Evolutionary conservation across 2,888 invertebrate genomes (phyloP), one percentile per base, ranked within the genome.

Genomic region (Monoplex corrugatus): DNA sequence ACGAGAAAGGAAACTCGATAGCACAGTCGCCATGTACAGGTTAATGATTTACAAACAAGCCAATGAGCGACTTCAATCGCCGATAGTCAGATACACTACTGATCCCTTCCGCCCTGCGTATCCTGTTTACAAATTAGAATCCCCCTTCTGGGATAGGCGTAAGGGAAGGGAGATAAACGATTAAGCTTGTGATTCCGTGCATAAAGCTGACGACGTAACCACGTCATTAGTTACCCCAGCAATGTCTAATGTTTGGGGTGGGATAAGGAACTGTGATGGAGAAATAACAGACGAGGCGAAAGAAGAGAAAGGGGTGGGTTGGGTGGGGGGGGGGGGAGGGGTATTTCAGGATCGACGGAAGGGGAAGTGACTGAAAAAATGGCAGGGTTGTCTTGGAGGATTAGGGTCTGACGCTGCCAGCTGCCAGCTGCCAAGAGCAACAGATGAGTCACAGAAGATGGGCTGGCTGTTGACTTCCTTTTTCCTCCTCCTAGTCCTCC

Each of bases 371-470:
- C n/a, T 68, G 35, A 28, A n/a, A 35, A n/a, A 43, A 35, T 23
- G 68, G 68, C 68, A n/a, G 43, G 84, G 84, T 19, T 10, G 78
- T 84, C 50, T 84, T 44, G 57, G 50, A 44, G 57, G 16, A 28
- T 35, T n/a, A 35, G 35, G 35, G 38, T 5, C 28, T 57, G 28
- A 35, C 35, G 13, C 35, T 57, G 50, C 32, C 35, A 19, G 50
- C 43, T 32, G 43, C 38, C 23, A 19, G 50, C 32, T 45, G 50
- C 84, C 23, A 84, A 84, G 57, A 84, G 57, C 84, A 84, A 84
- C 84, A 84, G 84, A 50, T 84, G 84, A 84, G 84, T 84, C 84
- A 84, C 80, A 23, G 44, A 57, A 57, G n/a, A 40, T 16, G 78
- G 78, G 23, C 40, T 80, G 78, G 28, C 6, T 40, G 78, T 5